Evolutionary conservation across 1,140 invertebrate genomes (phyloP).

Genomic region (Akabosia matsudoensis): DNA sequence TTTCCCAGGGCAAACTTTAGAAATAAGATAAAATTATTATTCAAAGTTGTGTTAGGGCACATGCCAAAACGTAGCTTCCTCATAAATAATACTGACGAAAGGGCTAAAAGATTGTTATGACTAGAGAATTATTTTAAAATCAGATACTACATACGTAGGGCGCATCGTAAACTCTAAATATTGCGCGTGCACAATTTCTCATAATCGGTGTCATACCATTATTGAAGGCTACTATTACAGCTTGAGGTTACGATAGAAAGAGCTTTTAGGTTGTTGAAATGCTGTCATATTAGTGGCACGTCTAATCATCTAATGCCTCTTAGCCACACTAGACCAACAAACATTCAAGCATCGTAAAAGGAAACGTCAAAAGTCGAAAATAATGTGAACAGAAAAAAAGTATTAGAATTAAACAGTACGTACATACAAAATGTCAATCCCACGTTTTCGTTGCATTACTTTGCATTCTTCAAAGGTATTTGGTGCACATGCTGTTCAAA

Average conservation of each 20-base stretch:
- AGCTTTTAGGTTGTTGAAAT: not conserved
- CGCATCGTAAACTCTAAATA: too few species aligned
- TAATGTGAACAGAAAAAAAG: too few species aligned
- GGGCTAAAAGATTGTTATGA: not conserved
- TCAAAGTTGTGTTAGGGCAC: not conserved
- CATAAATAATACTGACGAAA: not conserved
- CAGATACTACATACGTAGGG: not conserved
- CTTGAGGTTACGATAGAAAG: not conserved
- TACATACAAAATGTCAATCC: too few species aligned
- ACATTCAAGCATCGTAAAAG: not conserved
- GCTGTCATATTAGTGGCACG: not conserved
- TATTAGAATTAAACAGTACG: too few species aligned
- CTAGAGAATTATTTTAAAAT: conserved; percentile 5
- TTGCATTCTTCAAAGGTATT: too few species aligned
- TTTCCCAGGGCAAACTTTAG: not conserved
- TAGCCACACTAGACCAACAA: too few species aligned
- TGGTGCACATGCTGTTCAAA: too few species aligned
- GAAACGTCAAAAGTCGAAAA: not conserved
- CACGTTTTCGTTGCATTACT: too few species aligned
- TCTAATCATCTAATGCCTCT: too few species aligned
- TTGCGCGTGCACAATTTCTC: too few species aligned
- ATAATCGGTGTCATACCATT: conserved; percentile 2
- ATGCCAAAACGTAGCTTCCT: not conserved
- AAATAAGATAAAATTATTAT: not conserved
- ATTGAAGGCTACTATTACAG: not conserved